Conservation (phyloP, 2,888 invertebrate genomes). For the Tetragonula carbonaria region DNA sequence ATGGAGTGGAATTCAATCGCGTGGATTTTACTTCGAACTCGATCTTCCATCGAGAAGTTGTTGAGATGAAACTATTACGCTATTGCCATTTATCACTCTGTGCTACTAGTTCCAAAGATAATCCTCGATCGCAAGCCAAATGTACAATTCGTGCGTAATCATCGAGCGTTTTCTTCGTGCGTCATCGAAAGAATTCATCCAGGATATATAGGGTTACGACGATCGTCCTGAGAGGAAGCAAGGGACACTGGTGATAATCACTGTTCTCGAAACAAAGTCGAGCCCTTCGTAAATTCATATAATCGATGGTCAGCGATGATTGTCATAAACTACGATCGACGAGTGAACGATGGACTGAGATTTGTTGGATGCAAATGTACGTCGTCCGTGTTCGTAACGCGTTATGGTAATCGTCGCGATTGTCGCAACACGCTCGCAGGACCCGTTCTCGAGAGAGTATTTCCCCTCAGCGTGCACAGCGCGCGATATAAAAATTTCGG, state of each 20-base stretch:
- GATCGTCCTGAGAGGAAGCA: slow-evolving; percentile 12
- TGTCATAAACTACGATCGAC: not conserved
- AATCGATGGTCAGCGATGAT: slow-evolving; percentile 3
- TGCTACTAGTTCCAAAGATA: slow-evolving; percentile 18
- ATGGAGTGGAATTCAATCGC: slow-evolving; percentile 5
- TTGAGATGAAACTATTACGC: slow-evolving; percentile 1
- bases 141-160: not conserved
- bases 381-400: not conserved
- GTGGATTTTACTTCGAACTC: not conserved
- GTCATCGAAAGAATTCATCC: slow-evolving; percentile 29
- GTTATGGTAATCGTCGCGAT: not conserved
- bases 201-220: slow-evolving; percentile 8
- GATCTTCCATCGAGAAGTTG: slow-evolving; percentile 7
- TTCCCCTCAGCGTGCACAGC: slow-evolving; percentile 4
- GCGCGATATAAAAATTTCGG: not conserved
- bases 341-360: not conserved
- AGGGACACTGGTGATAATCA: not conserved
- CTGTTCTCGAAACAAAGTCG: not conserved
- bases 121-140: not conserved
- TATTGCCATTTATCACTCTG: not conserved
- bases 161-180: slow-evolving; percentile 49
- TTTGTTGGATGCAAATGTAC: not conserved
- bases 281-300: not conserved
- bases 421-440: not conserved
- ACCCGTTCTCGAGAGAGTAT: slow-evolving; percentile 3